phyloP scores from a whole-genome alignment of 2,888 invertebrate species.

The Helicoverpa assulta region DNA sequence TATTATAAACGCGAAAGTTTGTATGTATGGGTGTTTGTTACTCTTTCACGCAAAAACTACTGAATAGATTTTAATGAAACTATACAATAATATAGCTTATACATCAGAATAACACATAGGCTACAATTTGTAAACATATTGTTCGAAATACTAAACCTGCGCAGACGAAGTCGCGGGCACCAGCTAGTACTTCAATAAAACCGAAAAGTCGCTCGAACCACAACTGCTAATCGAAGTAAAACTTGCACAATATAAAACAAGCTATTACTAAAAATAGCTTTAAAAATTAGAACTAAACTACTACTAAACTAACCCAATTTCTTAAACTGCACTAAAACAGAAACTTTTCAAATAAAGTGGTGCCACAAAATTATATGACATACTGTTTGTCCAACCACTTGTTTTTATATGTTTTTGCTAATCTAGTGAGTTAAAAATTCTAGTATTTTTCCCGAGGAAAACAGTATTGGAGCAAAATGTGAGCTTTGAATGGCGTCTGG shows the following conservation, averaged over 20 bases:
- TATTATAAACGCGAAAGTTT: too few species aligned
- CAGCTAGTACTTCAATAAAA: neutral
- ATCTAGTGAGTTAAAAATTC: slow-evolving; percentile 41
- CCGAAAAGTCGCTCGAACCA: neutral
- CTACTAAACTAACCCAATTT: slow-evolving; percentile 48
- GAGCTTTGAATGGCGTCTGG: slow-evolving; percentile 63
- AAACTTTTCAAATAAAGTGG: slow-evolving; percentile 48
- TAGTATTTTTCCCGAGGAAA: slow-evolving; percentile 55
- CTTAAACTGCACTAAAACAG: slow-evolving; percentile 50
- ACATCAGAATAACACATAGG: too few species aligned
- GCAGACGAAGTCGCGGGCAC: too few species aligned
- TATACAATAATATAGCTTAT: too few species aligned
- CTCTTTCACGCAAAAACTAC: too few species aligned
- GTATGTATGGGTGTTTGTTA: too few species aligned
- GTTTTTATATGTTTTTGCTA: slow-evolving; percentile 56
- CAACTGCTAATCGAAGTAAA: slow-evolving; percentile 19
- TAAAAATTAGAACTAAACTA: slow-evolving; percentile 46
- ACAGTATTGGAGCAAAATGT: slow-evolving; percentile 57
- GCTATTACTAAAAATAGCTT: slow-evolving; percentile 18
- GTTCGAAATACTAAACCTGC: too few species aligned
- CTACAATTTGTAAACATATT: too few species aligned
- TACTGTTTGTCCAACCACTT: slow-evolving; percentile 52
- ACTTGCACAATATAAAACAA: slow-evolving; percentile 27
- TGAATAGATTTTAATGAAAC: too few species aligned
- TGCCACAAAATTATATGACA: slow-evolving; percentile 60